Percentiles rank a stretch among this genome's conserved stretches.
phyloP scores from a whole-genome alignment of 2,797 vertebrate genomes.

The Pipistrellus pygmaeus region DNA sequence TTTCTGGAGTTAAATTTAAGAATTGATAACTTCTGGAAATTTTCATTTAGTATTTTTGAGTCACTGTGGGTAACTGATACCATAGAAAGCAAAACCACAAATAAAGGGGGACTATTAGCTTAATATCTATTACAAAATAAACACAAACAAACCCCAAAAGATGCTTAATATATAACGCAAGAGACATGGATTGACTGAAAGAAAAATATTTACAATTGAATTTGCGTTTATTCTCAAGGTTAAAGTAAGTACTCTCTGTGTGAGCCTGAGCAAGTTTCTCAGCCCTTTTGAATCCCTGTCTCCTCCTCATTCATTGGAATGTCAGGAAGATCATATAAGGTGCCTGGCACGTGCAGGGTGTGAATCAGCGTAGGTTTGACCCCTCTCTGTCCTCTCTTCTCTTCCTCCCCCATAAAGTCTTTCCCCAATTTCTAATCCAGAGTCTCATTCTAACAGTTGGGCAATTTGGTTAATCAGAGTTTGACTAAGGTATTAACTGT shows the following conservation, averaged over 20 bases:
- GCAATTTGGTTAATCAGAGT: neutral
- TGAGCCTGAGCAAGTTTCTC: neutral
- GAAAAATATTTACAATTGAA: constrained; percentile 52
- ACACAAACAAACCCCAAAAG: neutral
- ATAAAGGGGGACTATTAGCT: neutral
- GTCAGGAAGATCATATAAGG: too few relatives aligned
- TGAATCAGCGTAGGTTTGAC: neutral
- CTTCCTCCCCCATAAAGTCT: neutral
- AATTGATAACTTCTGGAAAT: neutral
- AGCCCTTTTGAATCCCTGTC: neutral
- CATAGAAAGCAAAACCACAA: neutral
- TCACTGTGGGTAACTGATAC: neutral
- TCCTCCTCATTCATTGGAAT: neutral
- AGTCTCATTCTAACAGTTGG: neutral
- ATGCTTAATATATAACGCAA: neutral
- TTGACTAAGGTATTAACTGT: neutral
- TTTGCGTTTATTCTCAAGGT: neutral
- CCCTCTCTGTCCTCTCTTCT: neutral
- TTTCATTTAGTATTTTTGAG: neutral
- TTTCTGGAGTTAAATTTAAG: neutral
- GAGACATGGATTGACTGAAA: neutral
- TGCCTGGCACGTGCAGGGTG: neutral
- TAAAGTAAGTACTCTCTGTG: neutral
- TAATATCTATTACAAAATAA: neutral
- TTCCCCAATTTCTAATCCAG: neutral